Percentiles rank a stretch among this genome's conserved stretches.
Evolutionary conservation across 2,113 vertebrate species (phyloP).

Genomic region (Ailurus styani): DNA sequence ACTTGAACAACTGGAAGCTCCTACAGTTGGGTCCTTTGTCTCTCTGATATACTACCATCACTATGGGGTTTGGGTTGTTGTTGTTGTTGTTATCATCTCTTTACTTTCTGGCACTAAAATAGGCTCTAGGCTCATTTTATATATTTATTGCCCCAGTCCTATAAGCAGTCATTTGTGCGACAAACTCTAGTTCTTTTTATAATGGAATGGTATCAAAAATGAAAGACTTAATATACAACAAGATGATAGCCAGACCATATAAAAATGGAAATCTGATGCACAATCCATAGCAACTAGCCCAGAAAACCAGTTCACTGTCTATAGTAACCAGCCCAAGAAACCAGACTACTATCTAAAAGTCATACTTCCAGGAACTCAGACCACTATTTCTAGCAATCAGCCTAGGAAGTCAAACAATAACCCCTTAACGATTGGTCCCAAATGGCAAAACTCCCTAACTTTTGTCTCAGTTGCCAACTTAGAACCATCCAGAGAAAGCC

Average conservation of each 20-base stretch:
- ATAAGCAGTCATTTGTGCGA: background rate
- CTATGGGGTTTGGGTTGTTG: background rate
- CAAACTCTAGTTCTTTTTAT: background rate
- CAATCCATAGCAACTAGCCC: background rate
- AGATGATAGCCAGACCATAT: background rate
- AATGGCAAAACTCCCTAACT: background rate
- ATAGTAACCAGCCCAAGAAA: background rate
- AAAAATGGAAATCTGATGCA: background rate
- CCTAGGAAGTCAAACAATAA: background rate
- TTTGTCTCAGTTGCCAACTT: background rate
- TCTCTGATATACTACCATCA: background rate
- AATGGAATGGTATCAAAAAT: background rate
- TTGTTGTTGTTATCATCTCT: background rate
- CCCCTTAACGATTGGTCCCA: background rate
- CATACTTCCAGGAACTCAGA: background rate
- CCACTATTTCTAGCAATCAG: background rate
- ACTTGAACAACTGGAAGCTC: background rate
- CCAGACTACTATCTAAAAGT: background rate
- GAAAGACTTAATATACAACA: background rate
- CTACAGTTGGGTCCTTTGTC: background rate
- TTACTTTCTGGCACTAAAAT: background rate
- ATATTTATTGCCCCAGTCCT: background rate
- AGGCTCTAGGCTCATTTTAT: background rate
- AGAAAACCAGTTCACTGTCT: background rate
- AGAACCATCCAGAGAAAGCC: background rate